These are phyloP conservation scores for Gryllus longicercus DNA, from an alignment of 2,888 invertebrate genomes.

Conservation along the genomic window DNA sequence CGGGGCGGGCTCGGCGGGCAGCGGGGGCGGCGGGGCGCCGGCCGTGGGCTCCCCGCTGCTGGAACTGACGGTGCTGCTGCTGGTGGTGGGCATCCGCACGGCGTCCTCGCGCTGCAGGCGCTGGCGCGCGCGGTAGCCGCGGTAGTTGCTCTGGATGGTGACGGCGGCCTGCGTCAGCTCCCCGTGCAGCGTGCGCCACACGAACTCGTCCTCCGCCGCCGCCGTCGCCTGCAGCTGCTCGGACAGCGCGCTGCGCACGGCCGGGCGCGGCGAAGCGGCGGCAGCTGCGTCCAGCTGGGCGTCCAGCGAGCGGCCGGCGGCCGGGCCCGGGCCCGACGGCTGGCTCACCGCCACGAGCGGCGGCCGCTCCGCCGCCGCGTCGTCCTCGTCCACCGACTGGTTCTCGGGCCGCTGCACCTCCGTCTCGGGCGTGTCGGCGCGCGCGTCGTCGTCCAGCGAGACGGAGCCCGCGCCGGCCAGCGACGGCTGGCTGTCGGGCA, in stretches of 20 bases:
- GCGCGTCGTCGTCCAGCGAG: neutral
- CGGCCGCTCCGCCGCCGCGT: neutral
- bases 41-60: conserved; percentile 29
- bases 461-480: conserved; percentile 19
- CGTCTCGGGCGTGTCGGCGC: neutral
- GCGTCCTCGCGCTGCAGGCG: conserved; percentile 43
- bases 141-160: conserved; percentile 40
- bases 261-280: neutral
- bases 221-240: neutral
- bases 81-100: conserved; percentile 40
- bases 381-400: neutral
- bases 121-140: conserved; percentile 41
- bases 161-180: conserved; percentile 39
- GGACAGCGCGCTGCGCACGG: neutral
- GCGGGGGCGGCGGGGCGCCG: neutral
- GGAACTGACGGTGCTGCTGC: conserved; percentile 27
- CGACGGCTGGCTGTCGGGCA: conserved; percentile 32
- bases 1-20: conserved; percentile 27
- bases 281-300: conserved; percentile 21
- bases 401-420: neutral
- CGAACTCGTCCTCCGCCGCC: conserved; percentile 32
- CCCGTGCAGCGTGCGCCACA: conserved; percentile 37
- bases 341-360: neutral
- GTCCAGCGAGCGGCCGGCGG: conserved; percentile 30
- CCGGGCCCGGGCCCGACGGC: neutral